phyloP scores from a whole-genome alignment of 2,113 vertebrate genomes.

The Lynx canadensis region DNA sequence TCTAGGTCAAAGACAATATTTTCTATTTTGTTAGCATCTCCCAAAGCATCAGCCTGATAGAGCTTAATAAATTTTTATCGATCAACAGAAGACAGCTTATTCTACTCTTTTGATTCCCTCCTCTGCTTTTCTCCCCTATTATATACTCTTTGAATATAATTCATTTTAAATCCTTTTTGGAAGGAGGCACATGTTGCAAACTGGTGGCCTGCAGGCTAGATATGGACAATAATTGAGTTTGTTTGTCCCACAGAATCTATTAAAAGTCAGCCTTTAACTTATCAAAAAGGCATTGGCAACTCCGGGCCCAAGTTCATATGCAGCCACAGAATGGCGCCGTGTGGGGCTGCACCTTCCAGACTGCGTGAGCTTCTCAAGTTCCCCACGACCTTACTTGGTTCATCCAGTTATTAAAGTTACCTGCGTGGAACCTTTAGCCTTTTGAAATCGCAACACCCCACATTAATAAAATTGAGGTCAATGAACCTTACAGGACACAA shows the following conservation, averaged over 20 bases:
- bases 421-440: neutral
- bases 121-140: neutral
- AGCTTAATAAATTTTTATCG: neutral
- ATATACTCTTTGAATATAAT: conserved; percentile 13
- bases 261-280: neutral
- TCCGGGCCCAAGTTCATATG: neutral
- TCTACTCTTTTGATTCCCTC: neutral
- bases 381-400: too few species aligned
- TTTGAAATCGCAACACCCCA: neutral
- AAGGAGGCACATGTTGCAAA: neutral
- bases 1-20: neutral
- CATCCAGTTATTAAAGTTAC: neutral
- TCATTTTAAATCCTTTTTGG: neutral
- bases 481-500: neutral
- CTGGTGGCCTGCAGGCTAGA: neutral
- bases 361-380: too few species aligned
- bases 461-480: neutral
- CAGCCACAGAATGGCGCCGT: too few species aligned
- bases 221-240: neutral
- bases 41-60: neutral
- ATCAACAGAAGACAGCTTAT: neutral
- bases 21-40: conserved; percentile 20
- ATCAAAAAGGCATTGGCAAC: neutral
- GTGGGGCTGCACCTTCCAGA: neutral
- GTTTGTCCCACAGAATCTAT: neutral